Evolutionary conservation across 1,140 invertebrate species (phyloP).

Genomic region (Drosophila paulistorum): DNA sequence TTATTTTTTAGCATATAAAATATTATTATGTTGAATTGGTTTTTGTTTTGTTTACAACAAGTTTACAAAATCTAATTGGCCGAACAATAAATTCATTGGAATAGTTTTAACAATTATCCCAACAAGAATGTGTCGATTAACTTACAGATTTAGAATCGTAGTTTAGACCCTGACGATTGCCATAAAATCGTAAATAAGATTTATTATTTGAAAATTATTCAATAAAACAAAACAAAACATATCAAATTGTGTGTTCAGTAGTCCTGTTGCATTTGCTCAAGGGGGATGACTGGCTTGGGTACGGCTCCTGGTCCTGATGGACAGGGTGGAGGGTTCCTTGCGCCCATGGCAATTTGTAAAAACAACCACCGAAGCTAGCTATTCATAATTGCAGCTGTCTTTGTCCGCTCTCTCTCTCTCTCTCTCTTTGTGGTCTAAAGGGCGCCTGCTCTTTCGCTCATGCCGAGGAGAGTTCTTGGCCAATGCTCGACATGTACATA

Average conservation of each 20-base stretch:
- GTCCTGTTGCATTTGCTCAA: constrained; percentile 40
- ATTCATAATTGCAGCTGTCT: not conserved
- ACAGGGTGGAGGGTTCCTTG: constrained; percentile 58
- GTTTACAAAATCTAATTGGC: too few species aligned
- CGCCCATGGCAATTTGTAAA: constrained; percentile 39
- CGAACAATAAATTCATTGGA: too few species aligned
- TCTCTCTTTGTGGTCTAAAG: not conserved
- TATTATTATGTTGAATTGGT: too few species aligned
- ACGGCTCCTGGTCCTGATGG: not conserved
- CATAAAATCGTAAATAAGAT: too few species aligned
- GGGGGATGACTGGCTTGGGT: not conserved
- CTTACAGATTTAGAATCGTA: too few species aligned
- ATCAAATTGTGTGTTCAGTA: constrained; percentile 9
- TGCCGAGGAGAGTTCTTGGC: not conserved
- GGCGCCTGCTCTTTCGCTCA: constrained; percentile 8
- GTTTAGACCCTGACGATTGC: too few species aligned
- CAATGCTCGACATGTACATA: constrained; percentile 9
- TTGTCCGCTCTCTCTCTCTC: not conserved
- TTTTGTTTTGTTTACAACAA: too few species aligned
- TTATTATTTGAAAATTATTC: not conserved
- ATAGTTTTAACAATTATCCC: too few species aligned
- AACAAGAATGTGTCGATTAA: too few species aligned
- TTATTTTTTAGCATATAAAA: too few species aligned
- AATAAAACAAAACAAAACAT: not conserved
- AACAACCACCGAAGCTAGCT: constrained; percentile 49